Evolutionary conservation across 2,113 vertebrate species (phyloP).

Genomic region (pig (Sus scrofa)): DNA sequence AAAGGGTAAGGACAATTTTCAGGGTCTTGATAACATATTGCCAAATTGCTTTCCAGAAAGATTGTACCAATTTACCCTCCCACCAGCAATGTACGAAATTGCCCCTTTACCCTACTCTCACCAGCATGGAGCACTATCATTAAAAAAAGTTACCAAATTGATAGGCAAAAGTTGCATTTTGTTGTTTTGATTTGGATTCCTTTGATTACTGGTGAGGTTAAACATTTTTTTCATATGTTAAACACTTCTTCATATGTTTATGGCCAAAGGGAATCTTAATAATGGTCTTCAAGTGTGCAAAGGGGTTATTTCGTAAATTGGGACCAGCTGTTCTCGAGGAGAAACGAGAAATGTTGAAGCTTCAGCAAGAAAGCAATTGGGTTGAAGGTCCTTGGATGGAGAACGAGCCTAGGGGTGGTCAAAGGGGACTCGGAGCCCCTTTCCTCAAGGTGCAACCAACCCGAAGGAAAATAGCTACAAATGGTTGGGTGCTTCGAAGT

Average conservation of each 20-base stretch:
- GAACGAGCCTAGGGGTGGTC: not conserved
- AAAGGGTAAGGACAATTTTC: slow-evolving; percentile 78
- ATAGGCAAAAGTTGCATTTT: slow-evolving; percentile 81
- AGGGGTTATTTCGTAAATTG: slow-evolving; percentile 83
- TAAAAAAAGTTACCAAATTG: slow-evolving; percentile 79
- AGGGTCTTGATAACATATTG: slow-evolving; percentile 78
- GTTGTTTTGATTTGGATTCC: slow-evolving; percentile 83
- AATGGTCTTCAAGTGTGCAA: slow-evolving; percentile 78
- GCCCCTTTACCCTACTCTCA: slow-evolving; percentile 67
- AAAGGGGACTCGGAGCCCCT: not conserved
- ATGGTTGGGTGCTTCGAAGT: not conserved
- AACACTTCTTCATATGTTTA: slow-evolving; percentile 85
- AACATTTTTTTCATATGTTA: slow-evolving; percentile 82
- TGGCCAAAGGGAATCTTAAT: slow-evolving; percentile 82
- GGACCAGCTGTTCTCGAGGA: slow-evolving; percentile 79
- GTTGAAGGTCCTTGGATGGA: not conserved
- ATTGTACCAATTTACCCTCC: slow-evolving; percentile 75
- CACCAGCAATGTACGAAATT: slow-evolving; percentile 78
- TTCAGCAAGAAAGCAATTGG: slow-evolving; percentile 53
- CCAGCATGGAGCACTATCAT: slow-evolving; percentile 75
- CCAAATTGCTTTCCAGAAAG: slow-evolving; percentile 77
- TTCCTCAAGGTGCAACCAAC: not conserved
- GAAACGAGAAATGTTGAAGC: slow-evolving; percentile 71
- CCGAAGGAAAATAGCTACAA: not conserved
- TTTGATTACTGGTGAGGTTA: slow-evolving; percentile 83